Evolutionary conservation across 1,140 invertebrate genomes (phyloP).

Genomic region (Tetramorium alpestre): DNA sequence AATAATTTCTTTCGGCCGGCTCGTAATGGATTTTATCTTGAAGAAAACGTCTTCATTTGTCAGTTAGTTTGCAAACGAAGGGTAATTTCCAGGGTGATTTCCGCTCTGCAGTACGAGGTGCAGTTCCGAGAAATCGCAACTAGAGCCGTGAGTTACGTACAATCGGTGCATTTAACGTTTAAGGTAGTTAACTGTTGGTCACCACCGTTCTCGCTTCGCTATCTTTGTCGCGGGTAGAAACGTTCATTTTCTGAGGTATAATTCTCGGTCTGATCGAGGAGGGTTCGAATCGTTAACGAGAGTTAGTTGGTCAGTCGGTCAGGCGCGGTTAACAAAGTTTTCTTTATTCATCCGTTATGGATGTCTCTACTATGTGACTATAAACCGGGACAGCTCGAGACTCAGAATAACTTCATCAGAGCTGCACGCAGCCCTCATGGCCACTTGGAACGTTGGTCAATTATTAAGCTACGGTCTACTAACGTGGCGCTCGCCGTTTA

Average conservation of each 20-base stretch:
- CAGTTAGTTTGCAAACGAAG: neutral
- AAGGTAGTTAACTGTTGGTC: neutral
- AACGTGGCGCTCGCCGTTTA: conserved; percentile 38
- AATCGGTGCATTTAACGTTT: conserved; percentile 16
- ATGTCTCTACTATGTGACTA: conserved; percentile 21
- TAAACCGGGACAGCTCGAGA: conserved; percentile 51
- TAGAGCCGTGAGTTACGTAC: conserved; percentile 9
- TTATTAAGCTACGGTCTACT: conserved; percentile 52
- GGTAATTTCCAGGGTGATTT: neutral
- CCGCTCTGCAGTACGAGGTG: neutral
- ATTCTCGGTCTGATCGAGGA: conserved; percentile 1
- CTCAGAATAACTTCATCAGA: conserved; percentile 51
- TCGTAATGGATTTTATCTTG: neutral
- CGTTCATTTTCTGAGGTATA: neutral
- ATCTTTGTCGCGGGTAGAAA: neutral
- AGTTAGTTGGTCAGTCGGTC: conserved; percentile 59
- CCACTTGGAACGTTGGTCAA: conserved; percentile 44
- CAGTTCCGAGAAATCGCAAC: conserved; percentile 21
- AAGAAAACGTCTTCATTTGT: neutral
- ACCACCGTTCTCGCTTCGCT: neutral
- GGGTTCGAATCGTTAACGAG: conserved; percentile 47
- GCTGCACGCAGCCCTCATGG: conserved; percentile 25
- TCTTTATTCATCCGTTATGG: conserved; percentile 52
- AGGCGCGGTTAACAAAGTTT: conserved; percentile 41
- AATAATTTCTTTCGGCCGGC: neutral